Base-by-base conservation (phyloP, 2,888 invertebrate genomes). In the Antheraea assamensis region DNA sequence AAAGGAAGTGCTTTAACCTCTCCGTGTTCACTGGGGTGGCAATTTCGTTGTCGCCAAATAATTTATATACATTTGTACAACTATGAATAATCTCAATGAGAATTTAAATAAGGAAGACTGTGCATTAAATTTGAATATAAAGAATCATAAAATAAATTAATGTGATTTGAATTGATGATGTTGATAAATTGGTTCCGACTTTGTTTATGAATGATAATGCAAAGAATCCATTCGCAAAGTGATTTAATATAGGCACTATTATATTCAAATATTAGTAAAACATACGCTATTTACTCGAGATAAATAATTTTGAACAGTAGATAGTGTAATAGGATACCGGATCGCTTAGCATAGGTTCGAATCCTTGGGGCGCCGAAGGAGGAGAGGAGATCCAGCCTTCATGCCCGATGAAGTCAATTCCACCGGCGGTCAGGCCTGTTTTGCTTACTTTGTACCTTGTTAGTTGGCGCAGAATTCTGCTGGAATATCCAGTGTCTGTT, bases 61-160 rank as follows among this genome's bases (percentile, higher is more conserved):
- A 68, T 68, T 35, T 35, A 35, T 68, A 68, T 68, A 68, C n/a
- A 35, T 68, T 68, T 8, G 35, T 35, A 68, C 68, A 68, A 21
- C 68, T 68, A 35, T 68, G 35, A 68, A 68, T 68, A 68, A 68
- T 68, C 35, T n/a, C 21, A 68, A 68, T 68, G 35, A 68, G 68
- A 68, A 68, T 68, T 68, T 68, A 68, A 68, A 68, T 68, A n/a
- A 68, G 35, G 68, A 68, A 35, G 21, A 3, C 35, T 68, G 35
- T 68, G 35, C 68, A 68, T 68, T 35, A 35, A 68, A 68, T 68
- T 68, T 68, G 68, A 35, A 68, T 68, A 68, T 68, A 68, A 68
- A 68, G 68, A 68, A 68, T 24, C 68, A 68, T 68, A 68, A 68
- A 68, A 68, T 68, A 68, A 68, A 35, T 68, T 68, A 68, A 68